Base-by-base conservation (phyloP, 2,797 vertebrate species). In the Coregonus sp. region DNA sequence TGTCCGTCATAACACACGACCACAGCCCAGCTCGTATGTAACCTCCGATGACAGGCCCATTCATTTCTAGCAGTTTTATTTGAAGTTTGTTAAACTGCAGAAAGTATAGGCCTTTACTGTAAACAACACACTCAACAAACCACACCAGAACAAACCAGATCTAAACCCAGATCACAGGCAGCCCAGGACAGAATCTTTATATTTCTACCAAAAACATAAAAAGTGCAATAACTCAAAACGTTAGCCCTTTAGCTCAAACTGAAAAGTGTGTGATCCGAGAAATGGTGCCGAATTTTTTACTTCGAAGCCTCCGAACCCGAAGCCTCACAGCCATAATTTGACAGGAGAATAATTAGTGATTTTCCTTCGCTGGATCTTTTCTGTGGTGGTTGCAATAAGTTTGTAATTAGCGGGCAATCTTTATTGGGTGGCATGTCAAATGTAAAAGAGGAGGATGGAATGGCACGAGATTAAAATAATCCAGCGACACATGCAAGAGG, bases 51-150 rank as follows among this genome's bases (percentile, higher is more conserved):
- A 93, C 92, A 88, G 89, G 89, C 89, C 90, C 89, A 91, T 90
- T 93, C 87, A 93, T 93, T 92, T 93, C 86, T 82, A 81, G 63
- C 79, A n/a, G 77, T 93, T 94, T 94, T 93, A 93, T 94, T 92
- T 93, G 91, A 92, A 91, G 90, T 88, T 88, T 77, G 87, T 91
- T 87, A 93, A 92, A 92, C 89, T 91, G 79, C 87, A 92, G 85
- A 93, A 93, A 94, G 91, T 90, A 92, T 85, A 92, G 90, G 89
- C 78, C 85, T 83, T 89, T 86, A 92, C 91, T 90, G 93, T 94
- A 94, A 95, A 94, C 92, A 94, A 93, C 93, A 94, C 92, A 90
- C 92, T 93, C 86, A 95, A 94, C 92, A 94, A 93, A 94, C 94
- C 93, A 94, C 92, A 90, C 92, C 93, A 93, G 88, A 92, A 93